These are phyloP conservation scores for Neogobius melanostomus DNA, from an alignment of 2,113 vertebrate genomes.

Conservation along the genomic window DNA sequence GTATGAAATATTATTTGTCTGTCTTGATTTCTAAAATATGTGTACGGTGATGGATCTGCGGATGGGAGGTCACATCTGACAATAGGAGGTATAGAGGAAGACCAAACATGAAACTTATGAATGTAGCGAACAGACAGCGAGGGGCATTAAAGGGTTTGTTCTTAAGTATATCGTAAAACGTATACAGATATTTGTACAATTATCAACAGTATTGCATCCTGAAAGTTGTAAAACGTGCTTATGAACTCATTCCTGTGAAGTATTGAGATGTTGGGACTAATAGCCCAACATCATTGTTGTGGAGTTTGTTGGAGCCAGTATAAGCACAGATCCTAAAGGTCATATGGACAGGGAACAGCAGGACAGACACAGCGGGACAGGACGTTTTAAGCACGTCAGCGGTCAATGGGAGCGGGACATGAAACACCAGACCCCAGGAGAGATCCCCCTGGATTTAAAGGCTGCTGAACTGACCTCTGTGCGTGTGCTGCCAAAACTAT, in stretches of 20 bases:
- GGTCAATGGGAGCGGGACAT: conserved; percentile 56
- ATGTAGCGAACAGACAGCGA: too few relatives aligned
- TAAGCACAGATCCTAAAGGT: conserved; percentile 76
- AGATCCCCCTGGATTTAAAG: conserved; percentile 42
- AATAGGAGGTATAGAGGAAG: too few relatives aligned
- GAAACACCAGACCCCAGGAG: conserved; percentile 60
- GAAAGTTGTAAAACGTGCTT: too few relatives aligned
- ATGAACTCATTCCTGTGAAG: too few relatives aligned
- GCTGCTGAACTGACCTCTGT: conserved; percentile 31
- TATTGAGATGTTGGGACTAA: neutral
- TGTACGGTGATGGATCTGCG: too few relatives aligned
- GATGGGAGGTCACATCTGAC: too few relatives aligned
- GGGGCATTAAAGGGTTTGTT: too few relatives aligned
- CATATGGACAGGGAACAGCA: conserved; percentile 65
- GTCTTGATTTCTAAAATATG: neutral
- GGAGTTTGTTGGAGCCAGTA: conserved; percentile 37
- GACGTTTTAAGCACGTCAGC: conserved; percentile 63
- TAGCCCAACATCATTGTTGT: neutral
- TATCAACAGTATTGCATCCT: too few relatives aligned
- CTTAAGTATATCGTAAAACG: too few relatives aligned
- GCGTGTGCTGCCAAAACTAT: neutral
- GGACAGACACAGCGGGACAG: conserved; percentile 65
- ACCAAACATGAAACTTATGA: too few relatives aligned
- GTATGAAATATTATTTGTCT: conserved; percentile 66
- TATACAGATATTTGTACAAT: too few relatives aligned